These are phyloP conservation scores for Eumacrocentrus americanus DNA, from an alignment of 2,888 invertebrate genomes.

Conservation along the genomic window DNA sequence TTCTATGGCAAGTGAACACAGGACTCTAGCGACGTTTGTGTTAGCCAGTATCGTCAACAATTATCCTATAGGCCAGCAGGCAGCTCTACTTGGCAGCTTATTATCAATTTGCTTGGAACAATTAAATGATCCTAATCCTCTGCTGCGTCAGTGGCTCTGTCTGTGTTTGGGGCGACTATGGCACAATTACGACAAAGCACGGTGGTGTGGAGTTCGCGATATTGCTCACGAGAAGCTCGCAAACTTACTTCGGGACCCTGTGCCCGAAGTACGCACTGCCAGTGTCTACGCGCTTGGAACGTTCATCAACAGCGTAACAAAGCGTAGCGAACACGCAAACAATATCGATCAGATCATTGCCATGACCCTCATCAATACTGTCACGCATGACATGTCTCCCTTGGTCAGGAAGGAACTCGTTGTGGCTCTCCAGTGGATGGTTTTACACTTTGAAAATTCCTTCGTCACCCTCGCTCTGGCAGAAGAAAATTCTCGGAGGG, in stretches of 20 bases:
- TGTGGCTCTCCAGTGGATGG: slow-evolving; percentile 85
- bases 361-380: slow-evolving; percentile 80
- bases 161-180: slow-evolving; percentile 90
- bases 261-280: slow-evolving; percentile 92
- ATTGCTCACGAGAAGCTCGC: slow-evolving; percentile 96
- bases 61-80: slow-evolving; percentile 87
- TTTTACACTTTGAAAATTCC: slow-evolving; percentile 85
- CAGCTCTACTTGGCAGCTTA: slow-evolving; percentile 86
- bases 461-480: slow-evolving; percentile 77
- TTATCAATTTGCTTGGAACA: slow-evolving; percentile 93
- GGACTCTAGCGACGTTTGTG: slow-evolving; percentile 94
- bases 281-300: slow-evolving; percentile 95
- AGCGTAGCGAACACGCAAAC: slow-evolving; percentile 90
- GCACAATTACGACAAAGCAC: slow-evolving; percentile 85
- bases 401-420: slow-evolving; percentile 87
- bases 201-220: slow-evolving; percentile 95
- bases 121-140: slow-evolving; percentile 72
- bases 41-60: slow-evolving; percentile 91
- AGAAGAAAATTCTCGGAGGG: slow-evolving; percentile 65
- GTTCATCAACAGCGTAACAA: slow-evolving; percentile 83
- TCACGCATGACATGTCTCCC: slow-evolving; percentile 83
- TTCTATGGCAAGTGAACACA: slow-evolving; percentile 81
- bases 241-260: slow-evolving; percentile 76
- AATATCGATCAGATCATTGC: slow-evolving; percentile 93
- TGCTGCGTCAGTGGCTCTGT: slow-evolving; percentile 86